Percentiles rank a stretch among this genome's conserved stretches.
phyloP scores from a whole-genome alignment of 37 sponge, comb jelly and placozoan genomes.

The Crambe crambe region DNA sequence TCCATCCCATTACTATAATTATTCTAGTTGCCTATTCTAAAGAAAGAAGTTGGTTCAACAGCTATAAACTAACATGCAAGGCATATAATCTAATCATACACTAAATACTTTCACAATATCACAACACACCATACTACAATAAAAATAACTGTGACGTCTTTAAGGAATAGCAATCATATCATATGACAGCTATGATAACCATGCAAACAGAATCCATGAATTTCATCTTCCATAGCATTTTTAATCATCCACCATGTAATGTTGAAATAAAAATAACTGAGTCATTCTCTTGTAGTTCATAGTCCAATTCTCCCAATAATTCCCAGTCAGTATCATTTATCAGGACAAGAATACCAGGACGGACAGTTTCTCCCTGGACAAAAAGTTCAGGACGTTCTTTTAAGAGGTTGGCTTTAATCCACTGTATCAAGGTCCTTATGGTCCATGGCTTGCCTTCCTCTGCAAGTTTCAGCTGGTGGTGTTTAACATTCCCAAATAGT shows the following conservation, averaged over 20 bases:
- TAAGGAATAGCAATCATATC: too few species aligned
- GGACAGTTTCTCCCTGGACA: slow-evolving; percentile 79
- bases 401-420: slow-evolving; percentile 90
- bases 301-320: slow-evolving; percentile 88
- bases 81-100: too few species aligned
- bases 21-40: too few species aligned
- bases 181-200: too few species aligned
- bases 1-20: too few species aligned
- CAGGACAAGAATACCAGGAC: slow-evolving; percentile 98
- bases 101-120: too few species aligned
- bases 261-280: slow-evolving; percentile 96
- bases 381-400: slow-evolving; percentile 96
- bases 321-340: slow-evolving; percentile 98
- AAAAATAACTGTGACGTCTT: too few species aligned
- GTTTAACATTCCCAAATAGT: slow-evolving; percentile 85
- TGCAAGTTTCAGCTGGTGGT: slow-evolving; percentile 77
- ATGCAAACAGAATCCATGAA: too few species aligned
- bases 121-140: too few species aligned
- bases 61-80: too few species aligned
- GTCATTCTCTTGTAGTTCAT: slow-evolving; percentile 78
- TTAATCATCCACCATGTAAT: slow-evolving; percentile 97
- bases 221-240: too few species aligned
- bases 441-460: slow-evolving; percentile 63
- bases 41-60: too few species aligned
- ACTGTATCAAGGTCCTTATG: slow-evolving; percentile 70